Conservation (phyloP, 2,113 vertebrate species). For the Cinclus mexicanus region DNA sequence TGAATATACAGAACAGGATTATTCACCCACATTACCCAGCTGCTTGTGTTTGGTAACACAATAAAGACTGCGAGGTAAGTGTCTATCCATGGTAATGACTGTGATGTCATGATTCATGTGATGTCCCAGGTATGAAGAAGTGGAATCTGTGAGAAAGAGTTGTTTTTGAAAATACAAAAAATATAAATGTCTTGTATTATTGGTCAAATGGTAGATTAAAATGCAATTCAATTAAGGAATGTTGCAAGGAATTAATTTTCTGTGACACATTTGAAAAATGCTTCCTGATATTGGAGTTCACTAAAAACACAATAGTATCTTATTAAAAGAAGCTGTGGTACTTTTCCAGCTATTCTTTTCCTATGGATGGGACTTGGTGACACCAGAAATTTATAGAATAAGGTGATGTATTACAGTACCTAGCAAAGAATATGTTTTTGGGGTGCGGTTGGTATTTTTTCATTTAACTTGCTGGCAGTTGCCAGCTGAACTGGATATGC, state of each 20-base stretch:
- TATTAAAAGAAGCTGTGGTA: not conserved
- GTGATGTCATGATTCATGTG: slow-evolving; percentile 27
- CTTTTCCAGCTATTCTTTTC: not conserved
- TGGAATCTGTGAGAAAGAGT: not conserved
- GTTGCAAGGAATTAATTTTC: not conserved
- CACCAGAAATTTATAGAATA: not conserved
- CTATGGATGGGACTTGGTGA: not conserved
- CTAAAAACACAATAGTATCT: not conserved
- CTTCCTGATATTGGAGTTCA: not conserved
- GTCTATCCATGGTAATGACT: slow-evolving; percentile 16
- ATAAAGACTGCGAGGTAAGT: slow-evolving; percentile 24
- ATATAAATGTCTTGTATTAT: not conserved
- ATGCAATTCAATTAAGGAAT: not conserved
- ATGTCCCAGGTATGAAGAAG: not conserved
- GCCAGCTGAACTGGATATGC: not conserved
- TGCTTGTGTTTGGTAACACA: slow-evolving; percentile 55
- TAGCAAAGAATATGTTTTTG: not conserved
- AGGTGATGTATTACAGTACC: not conserved
- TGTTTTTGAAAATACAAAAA: not conserved
- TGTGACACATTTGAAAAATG: not conserved
- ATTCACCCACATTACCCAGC: slow-evolving; percentile 64
- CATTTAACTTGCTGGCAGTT: not conserved
- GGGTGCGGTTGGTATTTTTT: not conserved
- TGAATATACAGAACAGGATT: slow-evolving; percentile 51
- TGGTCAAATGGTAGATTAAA: not conserved